Evolutionary conservation across 2,797 vertebrate species (phyloP).

Genomic region (Poecilia velifera): DNA sequence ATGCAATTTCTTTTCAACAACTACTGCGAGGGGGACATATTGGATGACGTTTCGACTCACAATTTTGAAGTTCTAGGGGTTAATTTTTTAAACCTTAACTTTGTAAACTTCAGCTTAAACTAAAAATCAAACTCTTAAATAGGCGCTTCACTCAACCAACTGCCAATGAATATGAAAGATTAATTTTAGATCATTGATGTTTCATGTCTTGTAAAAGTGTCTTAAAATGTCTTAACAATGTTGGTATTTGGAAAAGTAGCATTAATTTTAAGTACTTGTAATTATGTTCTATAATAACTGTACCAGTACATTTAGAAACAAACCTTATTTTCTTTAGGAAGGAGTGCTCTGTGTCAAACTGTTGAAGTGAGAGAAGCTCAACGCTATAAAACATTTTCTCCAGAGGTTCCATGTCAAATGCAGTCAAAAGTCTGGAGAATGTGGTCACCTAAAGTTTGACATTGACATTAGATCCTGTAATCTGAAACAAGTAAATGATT

Average conservation of each 20-base stretch:
- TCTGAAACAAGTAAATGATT: neutral
- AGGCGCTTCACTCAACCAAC: neutral
- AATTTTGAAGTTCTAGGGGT: neutral
- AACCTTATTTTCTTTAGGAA: slow-evolving; percentile 93
- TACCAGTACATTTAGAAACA: slow-evolving; percentile 43
- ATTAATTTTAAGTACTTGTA: neutral
- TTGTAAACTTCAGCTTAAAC: neutral
- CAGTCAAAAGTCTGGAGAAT: slow-evolving; percentile 93
- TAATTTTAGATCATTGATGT: neutral
- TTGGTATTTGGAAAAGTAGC: neutral
- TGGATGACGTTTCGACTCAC: neutral
- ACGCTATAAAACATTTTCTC: slow-evolving; percentile 64
- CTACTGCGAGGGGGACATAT: neutral
- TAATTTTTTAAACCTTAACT: neutral
- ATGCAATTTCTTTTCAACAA: neutral
- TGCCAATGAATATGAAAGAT: neutral
- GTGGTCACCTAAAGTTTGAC: slow-evolving; percentile 87
- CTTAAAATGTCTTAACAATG: neutral
- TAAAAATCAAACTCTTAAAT: neutral
- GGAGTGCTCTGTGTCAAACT: slow-evolving; percentile 93
- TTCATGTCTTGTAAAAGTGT: neutral
- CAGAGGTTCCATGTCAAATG: slow-evolving; percentile 80
- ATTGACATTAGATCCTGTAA: slow-evolving; percentile 14
- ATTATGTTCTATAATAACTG: neutral
- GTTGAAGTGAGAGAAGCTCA: slow-evolving; percentile 88